These are phyloP conservation scores for Tetragonisca angustula DNA, from an alignment of 2,888 invertebrate species.

Conservation along the genomic window DNA sequence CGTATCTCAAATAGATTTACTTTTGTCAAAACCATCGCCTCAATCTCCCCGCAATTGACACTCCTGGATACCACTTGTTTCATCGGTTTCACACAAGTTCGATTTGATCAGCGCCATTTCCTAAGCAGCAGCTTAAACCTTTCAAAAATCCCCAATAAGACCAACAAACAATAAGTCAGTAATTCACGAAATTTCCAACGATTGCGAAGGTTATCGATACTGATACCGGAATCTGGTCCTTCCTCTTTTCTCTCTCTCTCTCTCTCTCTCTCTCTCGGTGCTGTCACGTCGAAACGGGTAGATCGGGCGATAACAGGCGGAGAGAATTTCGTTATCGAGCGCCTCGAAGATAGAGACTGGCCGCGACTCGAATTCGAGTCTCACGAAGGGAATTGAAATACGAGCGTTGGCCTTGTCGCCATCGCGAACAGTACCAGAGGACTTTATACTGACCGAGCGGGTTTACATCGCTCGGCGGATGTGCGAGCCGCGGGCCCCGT, in stretches of 20 bases:
- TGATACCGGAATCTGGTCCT: constrained; percentile 33
- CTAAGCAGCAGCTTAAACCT: background rate
- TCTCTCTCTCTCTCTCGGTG: background rate
- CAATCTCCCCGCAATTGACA: background rate
- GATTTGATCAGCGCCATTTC: background rate
- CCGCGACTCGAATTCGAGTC: constrained; percentile 75
- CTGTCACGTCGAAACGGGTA: constrained; percentile 17
- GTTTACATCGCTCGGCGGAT: constrained; percentile 63
- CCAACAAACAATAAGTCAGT: background rate
- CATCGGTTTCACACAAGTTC: background rate
- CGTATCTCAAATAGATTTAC: background rate
- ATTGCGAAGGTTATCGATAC: constrained; percentile 25
- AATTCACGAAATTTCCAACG: constrained; percentile 30
- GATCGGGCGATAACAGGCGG: constrained; percentile 39
- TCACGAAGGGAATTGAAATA: constrained; percentile 75
- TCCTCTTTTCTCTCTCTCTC: background rate
- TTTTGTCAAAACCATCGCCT: background rate
- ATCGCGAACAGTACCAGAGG: constrained; percentile 55
- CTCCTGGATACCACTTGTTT: background rate
- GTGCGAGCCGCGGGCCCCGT: constrained; percentile 70
- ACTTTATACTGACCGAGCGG: constrained; percentile 60
- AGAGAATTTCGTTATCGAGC: constrained; percentile 75
- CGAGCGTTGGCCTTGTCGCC: constrained; percentile 70
- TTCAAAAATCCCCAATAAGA: background rate
- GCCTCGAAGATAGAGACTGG: constrained; percentile 45